Evolutionary conservation across 37 sponge, comb jelly and placozoan genomes (phyloP), one percentile per base, ranked within the genome.

Genomic region (Beroe ovata): DNA sequence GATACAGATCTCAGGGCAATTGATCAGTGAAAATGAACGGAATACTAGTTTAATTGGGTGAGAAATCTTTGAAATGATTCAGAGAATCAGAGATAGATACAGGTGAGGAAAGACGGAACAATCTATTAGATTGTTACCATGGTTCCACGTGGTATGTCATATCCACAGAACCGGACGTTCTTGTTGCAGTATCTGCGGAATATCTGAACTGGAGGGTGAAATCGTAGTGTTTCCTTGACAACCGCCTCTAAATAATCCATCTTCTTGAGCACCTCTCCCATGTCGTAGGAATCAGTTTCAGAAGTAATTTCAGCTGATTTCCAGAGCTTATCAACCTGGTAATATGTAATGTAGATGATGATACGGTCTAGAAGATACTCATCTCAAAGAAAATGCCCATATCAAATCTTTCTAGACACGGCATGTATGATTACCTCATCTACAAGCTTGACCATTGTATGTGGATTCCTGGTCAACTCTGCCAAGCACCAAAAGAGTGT

Each of bases 201-300:
- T 3, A 77, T 3, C 54, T 77, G 84, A 40, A 77, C 84, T 19
- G 84, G 84, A 38, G 84, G 84, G 47, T 77, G 84, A 4, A 21
- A 42, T 42, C 84, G 16, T 29, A 77, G 47, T 1, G 38, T 36
- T 42, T 77, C 84, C 28, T 77, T 77, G 47, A 77, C 54, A 41
- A 77, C 35, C 1, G 54, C 42, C 42, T 77, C 84, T 4, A 77
- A 54, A 25, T 77, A 77, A n/a, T 1, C 3, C 84, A 77, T 77
- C 54, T 77, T 8, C 54, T 77, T 77, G 54, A 77, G 84, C 1
- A 35, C 33, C 1, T 77, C 84, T 20, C 84, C 47, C 8, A 77
- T 77, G 16, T 36, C 47, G 33, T 29, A 23, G 23, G 84, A 22
- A 41, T 39, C 28, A 4, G 54, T 77, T 25, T 38, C 38, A 1